A percentile compares a stretch with the other conserved stretches of the same genome.
These are phyloP conservation scores for Hololepta plana DNA, from an alignment of 2,888 invertebrate genomes.

Conservation along the genomic window DNA sequence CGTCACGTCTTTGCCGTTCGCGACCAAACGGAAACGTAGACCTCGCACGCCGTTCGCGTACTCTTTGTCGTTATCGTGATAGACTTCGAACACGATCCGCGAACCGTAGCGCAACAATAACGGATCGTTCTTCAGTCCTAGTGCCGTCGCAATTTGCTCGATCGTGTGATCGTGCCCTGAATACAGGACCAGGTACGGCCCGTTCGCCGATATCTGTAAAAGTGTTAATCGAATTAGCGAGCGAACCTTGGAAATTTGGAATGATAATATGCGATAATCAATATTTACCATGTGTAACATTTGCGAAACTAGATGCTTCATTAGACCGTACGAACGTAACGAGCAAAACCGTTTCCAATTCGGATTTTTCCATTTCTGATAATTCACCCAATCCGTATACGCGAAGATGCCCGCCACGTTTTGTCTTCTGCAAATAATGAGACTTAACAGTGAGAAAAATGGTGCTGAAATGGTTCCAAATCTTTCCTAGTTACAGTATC, in stretches of 20 bases:
- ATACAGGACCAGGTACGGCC: slow-evolving; percentile 24
- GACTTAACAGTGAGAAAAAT: no score
- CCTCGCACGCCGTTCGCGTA: slow-evolving; percentile 31
- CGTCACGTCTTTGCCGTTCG: slow-evolving; percentile 78
- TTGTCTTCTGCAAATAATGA: slow-evolving; percentile 26
- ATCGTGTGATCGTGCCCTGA: slow-evolving; percentile 88
- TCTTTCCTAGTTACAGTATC: no score
- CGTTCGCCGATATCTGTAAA: slow-evolving; percentile 20
- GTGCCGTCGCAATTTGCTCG: slow-evolving; percentile 61
- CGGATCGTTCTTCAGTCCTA: slow-evolving; percentile 49
- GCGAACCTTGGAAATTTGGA: not conserved
- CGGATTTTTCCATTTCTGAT: slow-evolving; percentile 35
- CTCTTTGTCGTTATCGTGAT: slow-evolving; percentile 44
- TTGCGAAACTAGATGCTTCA: slow-evolving; percentile 64
- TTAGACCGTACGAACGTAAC: slow-evolving; percentile 63
- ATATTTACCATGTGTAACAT: slow-evolving; percentile 58
- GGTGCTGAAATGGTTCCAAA: no score
- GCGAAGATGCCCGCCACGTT: slow-evolving; percentile 65
- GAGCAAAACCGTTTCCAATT: slow-evolving; percentile 47
- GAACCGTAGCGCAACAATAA: slow-evolving; percentile 73
- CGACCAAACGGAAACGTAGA: slow-evolving; percentile 66
- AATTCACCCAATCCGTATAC: slow-evolving; percentile 66
- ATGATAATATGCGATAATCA: slow-evolving; percentile 2
- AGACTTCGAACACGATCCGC: slow-evolving; percentile 74
- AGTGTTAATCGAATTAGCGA: no score